These are phyloP conservation scores for Zoanthus sansibaricus DNA, from an alignment of 92 coral and sea anemone genomes.

Conservation along the genomic window DNA sequence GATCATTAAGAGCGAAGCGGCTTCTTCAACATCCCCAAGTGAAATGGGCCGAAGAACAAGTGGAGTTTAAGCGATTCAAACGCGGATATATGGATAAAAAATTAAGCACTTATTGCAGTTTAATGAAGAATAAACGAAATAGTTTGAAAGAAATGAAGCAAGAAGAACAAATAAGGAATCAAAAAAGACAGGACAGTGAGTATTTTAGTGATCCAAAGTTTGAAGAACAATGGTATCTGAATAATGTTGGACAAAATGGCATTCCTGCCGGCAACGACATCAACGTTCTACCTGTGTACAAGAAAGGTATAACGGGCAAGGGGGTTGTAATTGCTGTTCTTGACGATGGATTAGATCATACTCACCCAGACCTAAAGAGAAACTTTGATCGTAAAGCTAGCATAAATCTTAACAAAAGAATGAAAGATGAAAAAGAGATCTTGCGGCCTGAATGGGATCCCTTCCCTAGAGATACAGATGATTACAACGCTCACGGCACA, in stretches of 20 bases:
- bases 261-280: slow-evolving; percentile 73
- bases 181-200: slow-evolving; percentile 53
- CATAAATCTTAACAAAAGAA: slow-evolving; percentile 63
- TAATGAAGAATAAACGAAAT: slow-evolving; percentile 77
- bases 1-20: slow-evolving; percentile 63
- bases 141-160: neutral
- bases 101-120: neutral
- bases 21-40: slow-evolving; percentile 86
- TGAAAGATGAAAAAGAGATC: neutral
- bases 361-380: slow-evolving; percentile 67
- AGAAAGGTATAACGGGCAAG: slow-evolving; percentile 38
- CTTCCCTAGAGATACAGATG: slow-evolving; percentile 84
- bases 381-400: slow-evolving; percentile 77
- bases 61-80: slow-evolving; percentile 74
- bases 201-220: slow-evolving; percentile 79
- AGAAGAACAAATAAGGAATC: neutral
- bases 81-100: slow-evolving; percentile 50
- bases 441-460: slow-evolving; percentile 67
- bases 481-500: slow-evolving; percentile 98
- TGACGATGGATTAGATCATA: slow-evolving; percentile 72
- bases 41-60: slow-evolving; percentile 87
- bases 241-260: slow-evolving; percentile 79
- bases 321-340: slow-evolving; percentile 34
- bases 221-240: slow-evolving; percentile 81
- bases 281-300: slow-evolving; percentile 86